Base-by-base conservation (phyloP, 92 coral and sea anemone species). In the Epizoanthus ramosus region DNA sequence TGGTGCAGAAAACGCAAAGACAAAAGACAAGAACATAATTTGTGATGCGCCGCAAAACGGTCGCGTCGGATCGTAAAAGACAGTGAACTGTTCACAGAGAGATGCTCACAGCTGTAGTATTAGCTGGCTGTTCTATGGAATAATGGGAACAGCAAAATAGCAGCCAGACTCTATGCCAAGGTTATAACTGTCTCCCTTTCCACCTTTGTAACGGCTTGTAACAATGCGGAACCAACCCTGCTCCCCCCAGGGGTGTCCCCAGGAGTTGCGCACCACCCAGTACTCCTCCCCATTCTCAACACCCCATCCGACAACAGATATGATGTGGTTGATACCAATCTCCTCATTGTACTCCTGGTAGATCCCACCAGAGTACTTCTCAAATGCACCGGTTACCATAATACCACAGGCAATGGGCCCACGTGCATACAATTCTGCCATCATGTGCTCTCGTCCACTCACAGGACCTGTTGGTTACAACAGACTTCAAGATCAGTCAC, bases 371-470 rank as follows among this genome's bases (percentile, higher is more conserved):
- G 19, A 45, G 68, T 97, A 97, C 14, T 85, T 77, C 2, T 94
- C 99, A 31, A 97, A 91, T 3, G 64, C 53, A 1, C 28, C 18
- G 3, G 98, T 97, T 52, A 94, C 99, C 98, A 92, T 92, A 61
- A 97, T 94, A 1, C 93, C 95, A 80, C 99, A 97, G 17, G 98
- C 98, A 58, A 95, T 95, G 8, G 99, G 99, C 12, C 99, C 99
- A 12, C 99, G 93, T 15, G 94, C 90, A 85, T 87, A 87, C 54
- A 97, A 84, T 73, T 97, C 98, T 10, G 99, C 99, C 98, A 94
- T 97, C 99, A 97, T 97, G 67, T 94, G 76, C 12, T 92, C 97
- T 15, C 93, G 83, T 21, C 97, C 99, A 0, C 25, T 89, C 22
- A 97, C 95, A 45, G 24, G 65, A 47, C 99, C 99, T 97, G 69